Evolutionary conservation across 2,797 vertebrate genomes (phyloP), one percentile per base, ranked within the genome.

Genomic region (Lagorchestes hirsutus): DNA sequence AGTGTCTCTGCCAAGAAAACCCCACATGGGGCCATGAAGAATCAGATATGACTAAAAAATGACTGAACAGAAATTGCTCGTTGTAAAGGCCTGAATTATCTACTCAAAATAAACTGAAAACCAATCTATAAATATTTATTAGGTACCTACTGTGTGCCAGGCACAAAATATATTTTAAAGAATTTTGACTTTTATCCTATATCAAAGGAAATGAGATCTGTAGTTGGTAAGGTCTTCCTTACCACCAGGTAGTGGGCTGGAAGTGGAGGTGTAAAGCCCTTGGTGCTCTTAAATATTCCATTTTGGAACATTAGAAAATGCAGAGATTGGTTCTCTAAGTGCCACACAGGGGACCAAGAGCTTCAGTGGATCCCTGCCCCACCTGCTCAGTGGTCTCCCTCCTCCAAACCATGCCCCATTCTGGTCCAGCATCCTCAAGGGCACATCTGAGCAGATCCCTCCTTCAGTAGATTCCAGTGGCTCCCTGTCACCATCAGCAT

Each of bases 251-350:
- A 94, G 50, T 93, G 94, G 92, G 16, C 13, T 92, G 62, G 54
- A 46, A 13, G 4, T 14, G 12, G 5, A 31, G 62, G 0, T 16
- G 34, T 59, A 10, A 59, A 67, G 62, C 31, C 62, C 4, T n/a
- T 28, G 62, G 62, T n/a, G 0, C 62, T 67, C 67, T 22, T 40
- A 74, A 74, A 74, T 18, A 34, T 55, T 93, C 91, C 87, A 91
- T 52, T 92, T 94, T 57, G 46, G n/a, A 14, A 59, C 54, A 54
- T 95, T 8, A 92, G 54, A 92, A 95, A 94, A 50, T 93, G 55
- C 54, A 29, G 5, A 0, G 16, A 56, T 56, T 13, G 56, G 31
- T 74, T 54, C 90, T 67, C 0, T n/a, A 91, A 82, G 27, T 62
- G 14, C 91, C 46, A 12, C 59, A 34, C 0, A 34, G 50, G 31